Evolutionary conservation across 2,888 invertebrate genomes (phyloP).

Genomic region (Papilio elwesi): DNA sequence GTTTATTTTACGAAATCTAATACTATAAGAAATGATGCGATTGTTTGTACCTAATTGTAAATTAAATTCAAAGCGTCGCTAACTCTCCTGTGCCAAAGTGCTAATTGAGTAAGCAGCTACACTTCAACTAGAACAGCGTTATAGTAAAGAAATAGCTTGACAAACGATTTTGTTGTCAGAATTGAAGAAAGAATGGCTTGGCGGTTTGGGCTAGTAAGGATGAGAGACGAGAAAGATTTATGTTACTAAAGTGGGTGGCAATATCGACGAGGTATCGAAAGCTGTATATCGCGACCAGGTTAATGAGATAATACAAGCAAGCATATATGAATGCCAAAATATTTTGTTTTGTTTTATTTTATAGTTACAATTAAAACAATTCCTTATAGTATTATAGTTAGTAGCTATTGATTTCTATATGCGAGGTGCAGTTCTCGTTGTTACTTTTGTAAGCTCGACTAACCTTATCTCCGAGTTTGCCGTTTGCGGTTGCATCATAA

Average conservation of each 20-base stretch:
- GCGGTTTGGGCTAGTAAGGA: too few species aligned
- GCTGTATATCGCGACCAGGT: too few species aligned
- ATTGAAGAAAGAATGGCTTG: background rate
- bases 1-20: conserved; percentile 42
- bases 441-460: conserved; percentile 32
- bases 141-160: background rate
- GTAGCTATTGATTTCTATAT: background rate
- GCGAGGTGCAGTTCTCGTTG: background rate
- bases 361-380: too few species aligned
- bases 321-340: too few species aligned
- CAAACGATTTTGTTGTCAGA: background rate
- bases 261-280: too few species aligned
- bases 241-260: too few species aligned
- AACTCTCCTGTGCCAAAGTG: background rate
- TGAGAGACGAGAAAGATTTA: too few species aligned
- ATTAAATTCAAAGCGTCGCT: background rate
- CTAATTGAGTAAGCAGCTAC: background rate
- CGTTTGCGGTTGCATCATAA: conserved; percentile 37
- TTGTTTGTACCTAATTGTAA: background rate
- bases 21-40: conserved; percentile 30
- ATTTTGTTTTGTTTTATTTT: too few species aligned
- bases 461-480: conserved; percentile 26
- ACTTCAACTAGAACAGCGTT: background rate
- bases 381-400: too few species aligned
- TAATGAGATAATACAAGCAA: too few species aligned